Conservation (phyloP, 2,797 vertebrate species). For the Orientallactaga sibirica region DNA sequence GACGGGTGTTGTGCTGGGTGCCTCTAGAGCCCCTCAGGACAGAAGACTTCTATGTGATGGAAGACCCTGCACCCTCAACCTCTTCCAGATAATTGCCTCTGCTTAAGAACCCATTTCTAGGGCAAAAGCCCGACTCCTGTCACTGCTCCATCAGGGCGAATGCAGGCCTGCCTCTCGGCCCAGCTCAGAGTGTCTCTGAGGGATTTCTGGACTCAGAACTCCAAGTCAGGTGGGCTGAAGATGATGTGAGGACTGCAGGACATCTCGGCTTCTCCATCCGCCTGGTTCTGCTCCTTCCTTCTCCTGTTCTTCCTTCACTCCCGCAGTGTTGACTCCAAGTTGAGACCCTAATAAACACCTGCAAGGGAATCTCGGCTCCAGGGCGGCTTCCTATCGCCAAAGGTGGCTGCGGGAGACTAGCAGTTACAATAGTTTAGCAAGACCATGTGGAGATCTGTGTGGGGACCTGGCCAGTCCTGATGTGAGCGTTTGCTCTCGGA, state of each 20-base stretch:
- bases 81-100: not conserved
- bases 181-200: not conserved
- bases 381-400: not conserved
- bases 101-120: not conserved
- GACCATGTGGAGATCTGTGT: not conserved
- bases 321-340: not conserved
- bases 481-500: not conserved
- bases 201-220: not conserved
- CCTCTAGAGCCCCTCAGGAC: no score
- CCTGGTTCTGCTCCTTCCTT: not conserved
- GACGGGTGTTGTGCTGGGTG: not conserved
- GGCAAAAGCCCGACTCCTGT: fast-evolving
- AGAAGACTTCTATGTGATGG: not conserved
- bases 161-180: not conserved
- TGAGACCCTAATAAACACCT: not conserved
- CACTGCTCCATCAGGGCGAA: not conserved
- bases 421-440: not conserved
- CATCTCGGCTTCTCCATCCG: not conserved
- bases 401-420: not conserved
- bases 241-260: fast-evolving
- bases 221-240: not conserved
- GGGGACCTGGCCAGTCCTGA: not conserved
- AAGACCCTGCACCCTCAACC: not conserved
- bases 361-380: not conserved
- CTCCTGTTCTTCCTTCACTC: not conserved